Evolutionary conservation across 1,140 invertebrate genomes (phyloP).

Genomic region (Himalopsyche phryganea): DNA sequence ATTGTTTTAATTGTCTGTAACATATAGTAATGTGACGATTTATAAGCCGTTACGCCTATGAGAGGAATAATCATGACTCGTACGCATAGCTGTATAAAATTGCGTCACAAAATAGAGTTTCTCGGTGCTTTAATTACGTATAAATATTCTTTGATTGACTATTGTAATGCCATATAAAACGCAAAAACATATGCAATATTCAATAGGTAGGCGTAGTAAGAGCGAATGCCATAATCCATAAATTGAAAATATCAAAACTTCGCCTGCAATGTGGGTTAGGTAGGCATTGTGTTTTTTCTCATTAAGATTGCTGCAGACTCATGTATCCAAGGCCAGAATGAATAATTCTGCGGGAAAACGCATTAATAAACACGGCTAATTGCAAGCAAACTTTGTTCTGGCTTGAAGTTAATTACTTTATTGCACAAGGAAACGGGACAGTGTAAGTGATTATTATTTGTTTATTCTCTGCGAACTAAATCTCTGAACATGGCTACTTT

Average conservation of each 20-base stretch:
- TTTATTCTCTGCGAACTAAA: too few relatives aligned
- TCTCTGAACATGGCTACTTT: too few relatives aligned
- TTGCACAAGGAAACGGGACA: too few relatives aligned
- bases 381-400: constrained; percentile 5
- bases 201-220: neutral
- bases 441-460: too few relatives aligned
- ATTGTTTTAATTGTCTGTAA: too few relatives aligned
- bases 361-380: constrained; percentile 22
- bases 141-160: neutral
- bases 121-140: neutral
- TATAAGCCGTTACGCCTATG: too few relatives aligned
- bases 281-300: constrained; percentile 14
- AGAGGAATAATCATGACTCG: too few relatives aligned
- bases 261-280: constrained; percentile 4
- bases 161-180: neutral
- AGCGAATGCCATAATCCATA: neutral
- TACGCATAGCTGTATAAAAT: too few relatives aligned
- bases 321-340: constrained; percentile 10
- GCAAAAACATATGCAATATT: neutral
- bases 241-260: constrained; percentile 5
- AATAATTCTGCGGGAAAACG: constrained; percentile 11
- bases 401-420: too few relatives aligned
- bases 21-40: too few relatives aligned
- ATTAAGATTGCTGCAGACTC: constrained; percentile 4
- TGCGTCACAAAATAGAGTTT: too few relatives aligned